These are phyloP conservation scores for Pilophorus perplexus DNA, from an alignment of 2,888 invertebrate species.

Conservation along the genomic window DNA sequence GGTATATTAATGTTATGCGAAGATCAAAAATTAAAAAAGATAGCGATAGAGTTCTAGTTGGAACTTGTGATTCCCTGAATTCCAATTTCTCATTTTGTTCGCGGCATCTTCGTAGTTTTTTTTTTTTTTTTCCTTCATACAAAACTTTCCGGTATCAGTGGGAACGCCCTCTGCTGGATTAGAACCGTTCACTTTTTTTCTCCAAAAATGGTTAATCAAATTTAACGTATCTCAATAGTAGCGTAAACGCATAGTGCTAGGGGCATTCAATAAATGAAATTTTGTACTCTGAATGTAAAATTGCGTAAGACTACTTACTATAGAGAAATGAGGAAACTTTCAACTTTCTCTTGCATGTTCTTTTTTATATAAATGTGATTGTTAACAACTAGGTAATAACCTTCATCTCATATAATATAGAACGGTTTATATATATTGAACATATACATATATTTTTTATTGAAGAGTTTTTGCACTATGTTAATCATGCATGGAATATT, in stretches of 20 bases:
- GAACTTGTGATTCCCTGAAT: constrained; percentile 20
- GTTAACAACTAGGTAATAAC: constrained; percentile 45
- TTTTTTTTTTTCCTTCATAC: not conserved
- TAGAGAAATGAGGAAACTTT: constrained; percentile 32
- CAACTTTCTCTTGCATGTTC: constrained; percentile 44
- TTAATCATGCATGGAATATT: constrained; percentile 50
- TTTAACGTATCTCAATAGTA: constrained; percentile 36
- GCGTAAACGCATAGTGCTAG: constrained; percentile 35
- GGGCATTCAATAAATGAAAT: constrained; percentile 31
- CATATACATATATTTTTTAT: constrained; percentile 49
- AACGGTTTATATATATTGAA: constrained; percentile 41
- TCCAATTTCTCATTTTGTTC: constrained; percentile 4
- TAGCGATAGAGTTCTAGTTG: constrained; percentile 1
- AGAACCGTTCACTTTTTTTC: too few species aligned
- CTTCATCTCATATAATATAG: constrained; percentile 45
- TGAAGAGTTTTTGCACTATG: constrained; percentile 48
- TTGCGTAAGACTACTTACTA: constrained; percentile 37
- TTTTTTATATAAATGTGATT: constrained; percentile 45
- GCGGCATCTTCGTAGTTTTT: constrained; percentile 37
- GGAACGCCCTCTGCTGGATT: too few species aligned
- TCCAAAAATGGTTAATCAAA: constrained; percentile 27
- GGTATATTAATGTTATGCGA: constrained; percentile 36
- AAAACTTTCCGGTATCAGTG: too few species aligned
- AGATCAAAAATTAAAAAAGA: constrained; percentile 40
- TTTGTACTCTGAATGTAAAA: constrained; percentile 36